A percentile compares a stretch with the other conserved stretches of the same genome.
Evolutionary conservation across 2,113 vertebrate species (phyloP).

Genomic region (Hippocampus abdominalis): DNA sequence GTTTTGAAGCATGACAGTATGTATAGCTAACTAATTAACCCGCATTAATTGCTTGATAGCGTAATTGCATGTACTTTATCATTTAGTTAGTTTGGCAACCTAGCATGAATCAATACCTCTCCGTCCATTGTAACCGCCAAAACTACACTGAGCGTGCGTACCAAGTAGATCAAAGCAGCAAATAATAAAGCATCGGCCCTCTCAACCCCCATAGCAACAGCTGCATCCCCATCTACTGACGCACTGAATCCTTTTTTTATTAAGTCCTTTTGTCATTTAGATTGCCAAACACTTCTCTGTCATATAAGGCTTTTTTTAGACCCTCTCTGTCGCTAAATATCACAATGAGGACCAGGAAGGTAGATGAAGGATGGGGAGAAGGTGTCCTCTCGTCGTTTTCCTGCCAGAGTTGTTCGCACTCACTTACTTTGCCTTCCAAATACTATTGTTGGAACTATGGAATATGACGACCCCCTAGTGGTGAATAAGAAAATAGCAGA

Average conservation of each 20-base stretch:
- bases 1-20: not conserved
- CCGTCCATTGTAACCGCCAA: not conserved
- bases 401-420: constrained; percentile 8
- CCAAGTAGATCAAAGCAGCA: constrained; percentile 37
- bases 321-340: constrained; percentile 40
- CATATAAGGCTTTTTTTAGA: constrained; percentile 39
- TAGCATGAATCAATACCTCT: not conserved
- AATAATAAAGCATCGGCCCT: constrained; percentile 37
- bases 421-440: not conserved
- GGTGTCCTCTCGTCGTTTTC: not conserved
- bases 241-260: constrained; percentile 53
- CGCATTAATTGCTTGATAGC: not conserved
- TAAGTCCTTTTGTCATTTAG: constrained; percentile 71
- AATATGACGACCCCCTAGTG: constrained; percentile 52
- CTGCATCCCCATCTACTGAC: constrained; percentile 47
- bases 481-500: not conserved
- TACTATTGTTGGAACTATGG: not conserved
- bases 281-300: constrained; percentile 57
- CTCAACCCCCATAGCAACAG: constrained; percentile 71
- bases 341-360: constrained; percentile 19
- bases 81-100: not conserved
- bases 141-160: not conserved
- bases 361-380: not conserved
- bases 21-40: not conserved
- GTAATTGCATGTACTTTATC: not conserved